phyloP scores from a whole-genome alignment of 2,888 invertebrate genomes.

The Papilio elwesi region DNA sequence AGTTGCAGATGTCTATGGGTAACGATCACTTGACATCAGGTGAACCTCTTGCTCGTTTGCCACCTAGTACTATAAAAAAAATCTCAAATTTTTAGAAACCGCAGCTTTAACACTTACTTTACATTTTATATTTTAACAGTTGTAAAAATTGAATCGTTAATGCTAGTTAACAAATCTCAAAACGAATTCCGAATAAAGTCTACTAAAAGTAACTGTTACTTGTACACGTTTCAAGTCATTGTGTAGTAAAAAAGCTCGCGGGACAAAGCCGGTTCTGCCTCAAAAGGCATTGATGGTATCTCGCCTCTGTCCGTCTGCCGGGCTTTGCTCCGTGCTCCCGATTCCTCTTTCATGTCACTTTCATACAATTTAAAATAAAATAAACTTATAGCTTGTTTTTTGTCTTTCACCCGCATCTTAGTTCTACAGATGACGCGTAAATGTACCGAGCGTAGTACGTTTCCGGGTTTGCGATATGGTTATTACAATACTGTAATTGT shows the following conservation, averaged over 20 bases:
- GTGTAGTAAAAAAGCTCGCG: constrained; percentile 2
- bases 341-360: constrained; percentile 20
- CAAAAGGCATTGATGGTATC: constrained; percentile 23
- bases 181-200: not conserved
- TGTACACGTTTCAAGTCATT: constrained; percentile 28
- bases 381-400: not conserved
- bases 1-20: too few species aligned
- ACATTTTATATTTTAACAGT: not conserved
- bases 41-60: too few species aligned
- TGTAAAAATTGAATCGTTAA: not conserved
- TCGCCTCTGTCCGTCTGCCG: not conserved
- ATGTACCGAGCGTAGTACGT: too few species aligned
- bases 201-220: constrained; percentile 19
- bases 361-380: not conserved
- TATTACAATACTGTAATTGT: not conserved
- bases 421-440: too few species aligned
- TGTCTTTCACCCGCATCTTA: too few species aligned
- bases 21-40: too few species aligned
- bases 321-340: constrained; percentile 3
- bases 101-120: too few species aligned
- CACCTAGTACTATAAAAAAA: not conserved
- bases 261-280: not conserved
- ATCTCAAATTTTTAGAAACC: too few species aligned
- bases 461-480: not conserved
- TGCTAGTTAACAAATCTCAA: not conserved